Evolutionary conservation across 2,113 vertebrate genomes (phyloP).

Genomic region (Dicrurus megarhynchus): DNA sequence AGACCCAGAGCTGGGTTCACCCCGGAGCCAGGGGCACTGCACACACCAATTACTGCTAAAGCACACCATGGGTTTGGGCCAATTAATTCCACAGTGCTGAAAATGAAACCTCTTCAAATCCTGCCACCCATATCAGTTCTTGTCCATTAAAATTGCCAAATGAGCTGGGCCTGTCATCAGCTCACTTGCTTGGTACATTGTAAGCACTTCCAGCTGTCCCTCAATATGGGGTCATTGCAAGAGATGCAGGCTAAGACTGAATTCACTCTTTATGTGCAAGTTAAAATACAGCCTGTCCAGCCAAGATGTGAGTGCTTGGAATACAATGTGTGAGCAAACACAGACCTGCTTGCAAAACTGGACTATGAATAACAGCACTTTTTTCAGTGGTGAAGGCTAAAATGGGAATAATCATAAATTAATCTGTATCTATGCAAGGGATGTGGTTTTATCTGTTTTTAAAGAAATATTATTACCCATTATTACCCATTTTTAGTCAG

Average conservation of each 20-base stretch:
- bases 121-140: conserved; percentile 29
- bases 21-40: neutral
- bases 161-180: neutral
- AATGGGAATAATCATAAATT: neutral
- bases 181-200: neutral
- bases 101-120: conserved; percentile 52
- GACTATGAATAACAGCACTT: neutral
- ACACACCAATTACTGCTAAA: conserved; percentile 31
- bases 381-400: neutral
- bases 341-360: neutral
- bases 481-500: neutral
- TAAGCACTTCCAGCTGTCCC: conserved; percentile 15
- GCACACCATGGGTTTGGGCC: neutral
- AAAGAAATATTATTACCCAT: neutral
- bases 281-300: neutral
- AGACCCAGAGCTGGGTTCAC: conserved; percentile 11
- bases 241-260: neutral
- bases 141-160: conserved; percentile 17
- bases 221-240: neutral
- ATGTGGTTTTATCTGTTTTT: neutral
- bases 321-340: neutral
- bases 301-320: neutral
- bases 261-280: neutral
- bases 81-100: conserved; percentile 62
- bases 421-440: neutral